A percentile compares a stretch with the other conserved stretches of the same genome.
phyloP scores from a whole-genome alignment of 2,113 vertebrate genomes.

The Actenoides hombroni region DNA sequence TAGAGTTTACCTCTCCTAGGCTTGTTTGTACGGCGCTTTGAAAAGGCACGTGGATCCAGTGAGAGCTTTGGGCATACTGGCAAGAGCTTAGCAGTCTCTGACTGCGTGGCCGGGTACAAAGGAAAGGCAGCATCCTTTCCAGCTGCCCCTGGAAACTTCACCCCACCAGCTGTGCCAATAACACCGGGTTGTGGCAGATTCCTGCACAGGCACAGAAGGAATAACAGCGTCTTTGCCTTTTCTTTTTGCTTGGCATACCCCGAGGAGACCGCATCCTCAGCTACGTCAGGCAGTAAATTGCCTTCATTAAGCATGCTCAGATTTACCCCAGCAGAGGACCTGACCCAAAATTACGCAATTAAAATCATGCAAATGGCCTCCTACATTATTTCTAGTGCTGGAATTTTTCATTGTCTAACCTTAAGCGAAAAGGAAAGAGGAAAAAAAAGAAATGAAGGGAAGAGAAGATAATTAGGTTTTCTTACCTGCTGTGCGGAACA shows the following conservation, averaged over 20 bases:
- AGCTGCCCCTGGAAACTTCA: not conserved
- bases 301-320: not conserved
- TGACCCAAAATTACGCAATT: not conserved
- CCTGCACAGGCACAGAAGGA: not conserved
- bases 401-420: not conserved
- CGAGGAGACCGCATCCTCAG: not conserved
- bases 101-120: rapidly evolving
- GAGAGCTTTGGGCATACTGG: not conserved
- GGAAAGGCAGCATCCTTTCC: not conserved
- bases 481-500: not conserved
- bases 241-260: not conserved
- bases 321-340: not conserved
- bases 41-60: rapidly evolving
- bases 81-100: not conserved
- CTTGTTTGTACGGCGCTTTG: not conserved
- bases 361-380: constrained; percentile 14
- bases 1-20: not conserved
- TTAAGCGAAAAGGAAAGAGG: not conserved
- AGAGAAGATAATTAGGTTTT: constrained; percentile 22
- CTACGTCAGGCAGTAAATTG: not conserved
- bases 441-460: not conserved
- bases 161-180: not conserved
- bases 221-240: not conserved
- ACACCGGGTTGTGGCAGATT: not conserved
- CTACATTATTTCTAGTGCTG: not conserved